phyloP scores from a whole-genome alignment of 2,888 invertebrate species.

The Ligdia adustata region DNA sequence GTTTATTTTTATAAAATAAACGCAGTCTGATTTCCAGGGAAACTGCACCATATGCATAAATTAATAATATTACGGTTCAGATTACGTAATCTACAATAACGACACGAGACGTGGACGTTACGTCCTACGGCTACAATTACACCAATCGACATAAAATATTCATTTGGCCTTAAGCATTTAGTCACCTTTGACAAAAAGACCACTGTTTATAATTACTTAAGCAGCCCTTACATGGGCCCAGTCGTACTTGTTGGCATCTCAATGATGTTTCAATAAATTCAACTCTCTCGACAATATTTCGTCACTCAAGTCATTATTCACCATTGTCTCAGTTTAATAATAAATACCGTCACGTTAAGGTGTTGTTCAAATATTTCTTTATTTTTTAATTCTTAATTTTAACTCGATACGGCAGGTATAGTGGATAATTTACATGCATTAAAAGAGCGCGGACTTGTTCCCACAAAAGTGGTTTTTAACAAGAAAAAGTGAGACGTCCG shows the following conservation, averaged over 20 bases:
- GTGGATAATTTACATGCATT: constrained; percentile 27
- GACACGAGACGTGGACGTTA: constrained; percentile 8
- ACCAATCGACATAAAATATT: constrained; percentile 20
- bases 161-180: constrained; percentile 38
- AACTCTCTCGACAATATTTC: constrained; percentile 45
- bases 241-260: constrained; percentile 58
- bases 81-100: constrained; percentile 7
- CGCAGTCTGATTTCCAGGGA: neutral
- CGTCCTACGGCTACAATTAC: constrained; percentile 20
- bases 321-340: constrained; percentile 45
- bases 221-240: constrained; percentile 48
- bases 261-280: constrained; percentile 68
- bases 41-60: constrained; percentile 5
- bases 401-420: constrained; percentile 7
- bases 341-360: constrained; percentile 39
- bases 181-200: constrained; percentile 55
- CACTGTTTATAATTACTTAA: constrained; percentile 57
- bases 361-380: constrained; percentile 17
- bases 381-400: constrained; percentile 21
- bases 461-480: constrained; percentile 23
- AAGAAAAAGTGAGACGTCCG: constrained; percentile 34
- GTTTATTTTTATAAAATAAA: neutral
- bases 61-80: constrained; percentile 8
- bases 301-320: constrained; percentile 48
- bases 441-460: constrained; percentile 25